Percentiles rank a stretch among this genome's conserved stretches.
Evolutionary conservation across 1,140 invertebrate species (phyloP).

Genomic region (Polypedilum vanderplanki): DNA sequence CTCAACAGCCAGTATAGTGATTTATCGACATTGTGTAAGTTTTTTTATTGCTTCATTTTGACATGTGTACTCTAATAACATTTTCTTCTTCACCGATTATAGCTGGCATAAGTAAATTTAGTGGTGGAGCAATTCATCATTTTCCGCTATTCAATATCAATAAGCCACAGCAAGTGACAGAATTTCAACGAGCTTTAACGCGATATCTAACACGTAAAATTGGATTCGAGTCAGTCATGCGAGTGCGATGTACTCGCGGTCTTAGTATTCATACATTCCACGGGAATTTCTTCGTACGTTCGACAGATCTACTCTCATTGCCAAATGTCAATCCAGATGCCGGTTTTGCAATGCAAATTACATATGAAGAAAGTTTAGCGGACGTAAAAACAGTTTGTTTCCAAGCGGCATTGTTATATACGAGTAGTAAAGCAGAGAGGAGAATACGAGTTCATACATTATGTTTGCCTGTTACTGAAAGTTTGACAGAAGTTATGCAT

Average conservation of each 20-base stretch:
- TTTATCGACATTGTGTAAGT: slow-evolving; percentile 84
- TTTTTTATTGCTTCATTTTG: not conserved
- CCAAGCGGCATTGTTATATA: slow-evolving; percentile 96
- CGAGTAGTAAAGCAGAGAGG: slow-evolving; percentile 95
- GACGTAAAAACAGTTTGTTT: slow-evolving; percentile 89
- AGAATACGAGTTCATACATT: slow-evolving; percentile 96
- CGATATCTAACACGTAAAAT: slow-evolving; percentile 95
- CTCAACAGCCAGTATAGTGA: slow-evolving; percentile 91
- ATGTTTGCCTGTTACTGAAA: slow-evolving; percentile 82
- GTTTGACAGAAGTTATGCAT: slow-evolving; percentile 77
- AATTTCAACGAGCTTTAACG: slow-evolving; percentile 70
- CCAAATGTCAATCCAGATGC: slow-evolving; percentile 98
- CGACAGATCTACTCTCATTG: slow-evolving; percentile 90
- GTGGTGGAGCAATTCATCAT: slow-evolving; percentile 89
- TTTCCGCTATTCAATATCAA: slow-evolving; percentile 80
- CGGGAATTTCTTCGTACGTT: slow-evolving; percentile 98
- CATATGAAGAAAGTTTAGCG: slow-evolving; percentile 74
- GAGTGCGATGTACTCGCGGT: slow-evolving; percentile 89
- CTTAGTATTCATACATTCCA: slow-evolving; percentile 96
- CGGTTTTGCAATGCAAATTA: slow-evolving; percentile 90
- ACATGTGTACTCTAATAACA: not conserved
- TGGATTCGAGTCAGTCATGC: slow-evolving; percentile 98
- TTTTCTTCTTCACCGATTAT: slow-evolving; percentile 31
- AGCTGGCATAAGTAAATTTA: slow-evolving; percentile 91
- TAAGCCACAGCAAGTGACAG: slow-evolving; percentile 61